These are phyloP conservation scores for Cichlasoma orientale DNA, from an alignment of 2,797 vertebrate species.

Conservation along the genomic window DNA sequence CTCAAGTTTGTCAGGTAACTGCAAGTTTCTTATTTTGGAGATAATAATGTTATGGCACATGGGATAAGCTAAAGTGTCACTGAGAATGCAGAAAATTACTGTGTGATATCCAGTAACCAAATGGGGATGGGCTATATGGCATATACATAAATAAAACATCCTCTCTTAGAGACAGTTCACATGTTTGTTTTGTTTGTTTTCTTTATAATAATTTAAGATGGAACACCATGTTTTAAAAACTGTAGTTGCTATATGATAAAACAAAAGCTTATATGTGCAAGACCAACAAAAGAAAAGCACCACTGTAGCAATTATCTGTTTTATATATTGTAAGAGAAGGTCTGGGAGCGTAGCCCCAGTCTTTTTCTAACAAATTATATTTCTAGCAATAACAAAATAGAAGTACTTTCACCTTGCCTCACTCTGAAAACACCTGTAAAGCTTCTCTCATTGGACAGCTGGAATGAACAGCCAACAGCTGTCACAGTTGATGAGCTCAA, in stretches of 20 bases:
- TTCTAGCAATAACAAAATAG: not conserved
- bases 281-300: not conserved
- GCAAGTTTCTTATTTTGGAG: not conserved
- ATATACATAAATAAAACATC: not conserved
- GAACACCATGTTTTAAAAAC: too few species aligned
- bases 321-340: too few species aligned
- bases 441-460: not conserved
- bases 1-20: conserved; percentile 91
- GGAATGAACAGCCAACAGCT: not conserved
- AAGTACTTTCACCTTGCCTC: not conserved
- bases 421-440: not conserved
- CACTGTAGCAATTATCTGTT: not conserved
- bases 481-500: not conserved
- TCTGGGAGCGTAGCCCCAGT: not conserved
- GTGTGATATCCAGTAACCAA: not conserved
- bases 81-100: not conserved
- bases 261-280: not conserved
- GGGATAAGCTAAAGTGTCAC: not conserved
- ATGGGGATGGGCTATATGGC: not conserved
- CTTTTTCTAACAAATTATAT: not conserved
- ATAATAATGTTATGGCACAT: not conserved
- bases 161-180: not conserved
- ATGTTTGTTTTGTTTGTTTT: too few species aligned
- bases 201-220: too few species aligned
- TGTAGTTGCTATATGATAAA: not conserved